Base-by-base conservation (phyloP, 2,888 invertebrate species). In the Drosophila monieri region DNA sequence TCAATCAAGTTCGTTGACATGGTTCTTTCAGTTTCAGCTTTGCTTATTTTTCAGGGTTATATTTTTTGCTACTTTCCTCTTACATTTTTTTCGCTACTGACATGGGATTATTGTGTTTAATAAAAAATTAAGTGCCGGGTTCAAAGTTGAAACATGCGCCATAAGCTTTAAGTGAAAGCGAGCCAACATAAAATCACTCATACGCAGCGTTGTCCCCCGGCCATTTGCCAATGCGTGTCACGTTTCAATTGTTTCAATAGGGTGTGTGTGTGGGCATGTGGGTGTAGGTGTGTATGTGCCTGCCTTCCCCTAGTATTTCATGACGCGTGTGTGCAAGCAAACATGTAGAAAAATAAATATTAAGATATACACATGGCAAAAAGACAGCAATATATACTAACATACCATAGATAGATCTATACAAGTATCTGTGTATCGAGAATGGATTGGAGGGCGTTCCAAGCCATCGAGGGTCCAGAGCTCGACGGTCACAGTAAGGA, bases 1-100 rank as follows among this genome's bases (percentile, higher is more conserved):
- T 84, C 84, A 84, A 88, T 88, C 88, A 81, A 80, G 73, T 77
- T 70, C 67, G 86, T 84, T 85, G 88, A 88, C 85, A 83, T 81
- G 76, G 37, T 51, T 65, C 62, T 69, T 71, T 71, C 51, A 39
- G 72, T 35, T 69, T 62, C 49, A 53, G 52, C 49, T 59, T 59
- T 51, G 32, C 35, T 32, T 51, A 44, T 53, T 68, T 68, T 52
- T 35, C n/a, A 15, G 32, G 21, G 15, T 25, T 27, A 27, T 27
- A 27, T 27, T 55, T 65, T 54, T 44, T 39, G 18, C 23, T 30
- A 6, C 12, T 18, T 43, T 21, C 27, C 15, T 35, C n/a, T 35
- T 35, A n/a, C 14, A 35, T 35, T 35, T n/a, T 35, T 35, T n/a
- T n/a, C n/a, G 6, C n/a, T 35, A 6, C 35, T 30, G 60, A 47